Evolutionary conservation across 1,140 invertebrate species (phyloP), one percentile per base, ranked within the genome.

Genomic region (Drosophila yakuba): DNA sequence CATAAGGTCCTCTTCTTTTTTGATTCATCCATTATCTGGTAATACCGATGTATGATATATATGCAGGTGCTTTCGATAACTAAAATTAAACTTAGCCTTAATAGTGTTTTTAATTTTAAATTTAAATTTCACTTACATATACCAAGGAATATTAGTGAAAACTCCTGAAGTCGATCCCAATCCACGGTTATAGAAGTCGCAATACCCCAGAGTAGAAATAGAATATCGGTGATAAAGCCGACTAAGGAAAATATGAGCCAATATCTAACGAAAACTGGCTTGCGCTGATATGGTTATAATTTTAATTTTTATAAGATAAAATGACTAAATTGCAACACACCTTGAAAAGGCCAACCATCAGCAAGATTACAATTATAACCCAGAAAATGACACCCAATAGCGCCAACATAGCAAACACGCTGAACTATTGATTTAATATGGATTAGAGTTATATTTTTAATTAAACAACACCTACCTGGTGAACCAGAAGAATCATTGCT

Each of bases 331-430:
- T 14, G 12, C 0, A n/a, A 78, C 81, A 0, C 17, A 86, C 82
- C 83, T 76, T 82, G 38, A 25, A 68, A 6, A 86, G 56, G 1
- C 82, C 82, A 58, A 88, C 82, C 11, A 86, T 17, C 11, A 88
- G 35, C 25, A 83, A 2, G 7, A 82, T 45, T 0, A 88, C 82
- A 38, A 78, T 64, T 4, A 75, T 38, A 4, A 79, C 62, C 82
- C 82, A 86, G 25, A 88, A 88, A 50, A 78, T 61, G 11, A 80
- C 69, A 7, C 83, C 83, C n/a, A 75, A 6, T 4, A 88, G n/a
- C 3, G 82, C 83, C 39, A 86, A 45, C 17, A 60, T 11, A 4
- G 79, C 66, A 38, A 61, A 62, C 1, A 61, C 1, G 39, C 69
- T 72, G 4, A 79, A 63, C 82, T 83, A 51, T 32, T 38, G n/a